These are phyloP conservation scores for Hemibagrus wyckioides DNA, from an alignment of 2,113 vertebrate genomes.

Conservation along the genomic window DNA sequence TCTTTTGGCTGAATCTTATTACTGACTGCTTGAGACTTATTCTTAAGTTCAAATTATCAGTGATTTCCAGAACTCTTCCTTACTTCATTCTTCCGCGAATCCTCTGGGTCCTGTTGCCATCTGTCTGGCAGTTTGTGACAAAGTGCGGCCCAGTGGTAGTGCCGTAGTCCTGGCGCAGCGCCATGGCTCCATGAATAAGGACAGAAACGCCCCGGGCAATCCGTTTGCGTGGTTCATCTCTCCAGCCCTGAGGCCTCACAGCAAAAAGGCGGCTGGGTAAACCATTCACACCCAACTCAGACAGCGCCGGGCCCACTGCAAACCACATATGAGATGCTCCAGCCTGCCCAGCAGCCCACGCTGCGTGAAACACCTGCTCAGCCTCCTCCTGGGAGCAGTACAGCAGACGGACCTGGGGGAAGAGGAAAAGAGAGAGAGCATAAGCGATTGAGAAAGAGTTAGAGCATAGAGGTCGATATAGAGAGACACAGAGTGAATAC, in stretches of 20 bases:
- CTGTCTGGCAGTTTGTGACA: conserved; percentile 84
- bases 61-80: conserved; percentile 31
- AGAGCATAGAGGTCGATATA: conserved; percentile 21
- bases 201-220: conserved; percentile 88
- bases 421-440: conserved; percentile 57
- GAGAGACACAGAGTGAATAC: conserved; percentile 18
- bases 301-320: conserved; percentile 85
- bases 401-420: conserved; percentile 83
- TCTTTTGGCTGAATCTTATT: conserved; percentile 23
- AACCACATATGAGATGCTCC: conserved; percentile 93
- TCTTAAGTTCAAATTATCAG: conserved; percentile 2
- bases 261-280: conserved; percentile 86
- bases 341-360: conserved; percentile 83
- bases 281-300: conserved; percentile 78
- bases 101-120: conserved; percentile 81
- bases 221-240: conserved; percentile 82
- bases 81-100: conserved; percentile 82
- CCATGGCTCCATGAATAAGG: conserved; percentile 87
- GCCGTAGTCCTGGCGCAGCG: conserved; percentile 84
- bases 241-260: conserved; percentile 88
- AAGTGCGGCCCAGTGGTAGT: conserved; percentile 83
- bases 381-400: conserved; percentile 94
- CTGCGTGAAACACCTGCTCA: conserved; percentile 84
- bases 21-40: background rate
- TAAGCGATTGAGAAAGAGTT: conserved; percentile 55